Conservation (phyloP, 2,888 invertebrate species). For the Nudaria mundana region DNA sequence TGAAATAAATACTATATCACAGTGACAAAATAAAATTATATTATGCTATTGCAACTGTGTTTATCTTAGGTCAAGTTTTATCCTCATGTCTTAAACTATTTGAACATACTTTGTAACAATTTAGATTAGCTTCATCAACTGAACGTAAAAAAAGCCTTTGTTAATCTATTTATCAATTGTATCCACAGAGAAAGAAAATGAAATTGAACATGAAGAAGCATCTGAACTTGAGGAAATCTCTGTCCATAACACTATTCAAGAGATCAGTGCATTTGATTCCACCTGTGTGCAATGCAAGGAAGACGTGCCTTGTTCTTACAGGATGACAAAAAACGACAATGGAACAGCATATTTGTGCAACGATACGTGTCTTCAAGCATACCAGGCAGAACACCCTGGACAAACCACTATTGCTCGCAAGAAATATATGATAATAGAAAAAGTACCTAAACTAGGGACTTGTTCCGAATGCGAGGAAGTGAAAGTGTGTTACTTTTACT, state of each 20-base stretch:
- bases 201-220: slow-evolving; percentile 69
- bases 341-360: slow-evolving; percentile 66
- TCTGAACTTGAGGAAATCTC: slow-evolving; percentile 53
- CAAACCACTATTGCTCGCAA: slow-evolving; percentile 51
- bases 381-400: slow-evolving; percentile 59
- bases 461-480: slow-evolving; percentile 71
- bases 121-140: too few relatives aligned
- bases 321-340: slow-evolving; percentile 49
- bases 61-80: too few relatives aligned
- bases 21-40: too few relatives aligned
- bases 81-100: too few relatives aligned
- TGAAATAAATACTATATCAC: too few relatives aligned
- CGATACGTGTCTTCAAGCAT: slow-evolving; percentile 69
- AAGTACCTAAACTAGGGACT: slow-evolving; percentile 43
- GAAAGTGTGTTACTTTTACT: slow-evolving; percentile 69
- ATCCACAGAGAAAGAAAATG: slow-evolving; percentile 71
- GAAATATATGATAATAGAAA: slow-evolving; percentile 69
- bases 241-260: slow-evolving; percentile 60
- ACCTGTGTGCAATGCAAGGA: slow-evolving; percentile 71
- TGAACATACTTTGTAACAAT: too few relatives aligned
- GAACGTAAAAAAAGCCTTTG: too few relatives aligned
- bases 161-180: too few relatives aligned
- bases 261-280: slow-evolving; percentile 54
- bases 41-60: too few relatives aligned
- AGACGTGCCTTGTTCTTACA: slow-evolving; percentile 52